A percentile compares a stretch with the other conserved stretches of the same genome.
These are phyloP conservation scores for Marronus borbonicus DNA, from an alignment of 2,888 invertebrate genomes.

Conservation along the genomic window DNA sequence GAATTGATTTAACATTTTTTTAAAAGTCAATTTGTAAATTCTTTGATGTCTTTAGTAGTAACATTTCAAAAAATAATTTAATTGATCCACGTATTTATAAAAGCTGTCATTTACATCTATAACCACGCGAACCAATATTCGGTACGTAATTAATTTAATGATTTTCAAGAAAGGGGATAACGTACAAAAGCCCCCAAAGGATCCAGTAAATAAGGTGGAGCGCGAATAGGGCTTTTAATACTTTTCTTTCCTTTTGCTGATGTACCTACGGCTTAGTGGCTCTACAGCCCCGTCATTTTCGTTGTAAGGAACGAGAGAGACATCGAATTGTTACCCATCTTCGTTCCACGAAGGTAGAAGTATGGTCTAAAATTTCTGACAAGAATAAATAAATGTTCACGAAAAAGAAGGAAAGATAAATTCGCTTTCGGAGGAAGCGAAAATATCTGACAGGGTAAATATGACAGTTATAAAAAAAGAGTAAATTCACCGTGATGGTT, in stretches of 20 bases:
- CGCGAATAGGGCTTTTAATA: not conserved
- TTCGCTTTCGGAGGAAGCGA: constrained; percentile 31
- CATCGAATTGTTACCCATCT: not conserved
- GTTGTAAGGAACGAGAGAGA: not conserved
- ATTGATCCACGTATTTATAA: too few species aligned
- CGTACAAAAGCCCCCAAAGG: not conserved
- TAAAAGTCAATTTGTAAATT: too few species aligned
- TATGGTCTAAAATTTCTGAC: constrained; percentile 18
- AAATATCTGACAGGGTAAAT: constrained; percentile 18
- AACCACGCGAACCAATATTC: too few species aligned
- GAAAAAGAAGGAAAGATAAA: constrained; percentile 25
- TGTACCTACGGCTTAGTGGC: not conserved
- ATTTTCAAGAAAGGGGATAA: not conserved
- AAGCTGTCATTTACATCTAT: too few species aligned
- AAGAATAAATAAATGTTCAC: constrained; percentile 33
- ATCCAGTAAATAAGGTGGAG: not conserved
- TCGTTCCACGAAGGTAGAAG: not conserved
- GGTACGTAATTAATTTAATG: not conserved
- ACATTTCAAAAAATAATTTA: too few species aligned
- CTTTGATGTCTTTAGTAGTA: too few species aligned
- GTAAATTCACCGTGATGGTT: constrained; percentile 37
- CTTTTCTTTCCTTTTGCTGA: not conserved
- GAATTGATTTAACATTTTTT: too few species aligned
- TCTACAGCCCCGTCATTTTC: not conserved
- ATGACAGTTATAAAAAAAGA: constrained; percentile 44